Conservation (phyloP, 1,140 invertebrate genomes). For the Dendrolimus kikuchii region DNA sequence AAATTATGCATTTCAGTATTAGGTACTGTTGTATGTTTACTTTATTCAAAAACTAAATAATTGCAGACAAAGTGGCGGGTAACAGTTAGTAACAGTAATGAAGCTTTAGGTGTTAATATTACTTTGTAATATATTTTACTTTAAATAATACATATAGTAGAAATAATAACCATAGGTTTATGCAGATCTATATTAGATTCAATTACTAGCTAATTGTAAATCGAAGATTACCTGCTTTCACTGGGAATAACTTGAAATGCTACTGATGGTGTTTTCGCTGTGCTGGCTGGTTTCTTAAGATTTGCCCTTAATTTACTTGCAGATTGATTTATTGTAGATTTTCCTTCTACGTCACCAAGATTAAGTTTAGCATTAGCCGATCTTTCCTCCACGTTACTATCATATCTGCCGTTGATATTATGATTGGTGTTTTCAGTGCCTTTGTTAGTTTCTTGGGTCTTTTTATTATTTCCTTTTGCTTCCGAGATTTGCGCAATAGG, state of each 20-base stretch:
- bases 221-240: slow-evolving; percentile 64
- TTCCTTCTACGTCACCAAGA: slow-evolving; percentile 30
- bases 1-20: too few relatives aligned
- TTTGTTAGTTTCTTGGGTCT: slow-evolving; percentile 20
- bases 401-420: slow-evolving; percentile 35
- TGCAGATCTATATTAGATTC: neutral
- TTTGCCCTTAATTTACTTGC: slow-evolving; percentile 17
- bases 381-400: slow-evolving; percentile 48
- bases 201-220: slow-evolving; percentile 3
- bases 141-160: too few relatives aligned
- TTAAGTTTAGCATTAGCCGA: slow-evolving; percentile 42
- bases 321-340: slow-evolving; percentile 13
- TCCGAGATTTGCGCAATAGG: neutral
- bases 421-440: slow-evolving; percentile 38
- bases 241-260: slow-evolving; percentile 72
- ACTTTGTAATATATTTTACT: too few relatives aligned
- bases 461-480: too few relatives aligned
- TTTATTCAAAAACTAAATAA: too few relatives aligned
- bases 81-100: too few relatives aligned
- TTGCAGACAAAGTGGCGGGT: too few relatives aligned
- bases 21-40: too few relatives aligned
- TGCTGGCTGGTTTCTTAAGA: slow-evolving; percentile 33
- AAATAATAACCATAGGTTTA: neutral
- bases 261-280: slow-evolving; percentile 58
- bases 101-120: too few relatives aligned